phyloP scores from a whole-genome alignment of 30 jellyfish, hydroid and myxozoan species.

The Haliclystus octoradiatus region DNA sequence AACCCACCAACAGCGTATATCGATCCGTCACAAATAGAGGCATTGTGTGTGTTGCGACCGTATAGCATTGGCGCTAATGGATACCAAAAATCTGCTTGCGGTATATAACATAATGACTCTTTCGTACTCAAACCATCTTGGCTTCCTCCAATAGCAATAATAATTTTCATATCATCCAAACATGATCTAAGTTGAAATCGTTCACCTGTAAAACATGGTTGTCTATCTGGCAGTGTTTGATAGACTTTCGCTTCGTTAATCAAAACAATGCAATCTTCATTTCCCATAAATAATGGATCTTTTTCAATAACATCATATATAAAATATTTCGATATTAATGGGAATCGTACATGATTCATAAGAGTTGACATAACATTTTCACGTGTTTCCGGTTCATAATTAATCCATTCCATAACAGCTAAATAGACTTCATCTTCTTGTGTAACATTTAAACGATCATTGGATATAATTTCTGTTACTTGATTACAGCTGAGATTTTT shows the following conservation, averaged over 20 bases:
- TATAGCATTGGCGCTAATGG: conserved; percentile 82
- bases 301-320: conserved; percentile 63
- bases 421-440: conserved; percentile 64
- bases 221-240: conserved; percentile 62
- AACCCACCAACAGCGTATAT: conserved; percentile 80
- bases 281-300: conserved; percentile 33
- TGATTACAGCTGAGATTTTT: conserved; percentile 41
- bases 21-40: conserved; percentile 41
- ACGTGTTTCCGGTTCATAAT: conserved; percentile 36
- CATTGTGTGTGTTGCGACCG: too few relatives aligned
- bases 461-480: conserved; percentile 45
- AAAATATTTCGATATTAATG: conserved; percentile 57
- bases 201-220: conserved; percentile 7
- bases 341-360: conserved; percentile 54
- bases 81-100: conserved; percentile 87
- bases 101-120: conserved; percentile 86
- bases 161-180: conserved; percentile 29
- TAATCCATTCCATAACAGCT: conserved; percentile 78
- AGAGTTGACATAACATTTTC: conserved; percentile 15
- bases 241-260: conserved; percentile 42
- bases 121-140: conserved; percentile 86
- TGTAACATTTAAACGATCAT: conserved; percentile 51
- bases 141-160: conserved; percentile 79
- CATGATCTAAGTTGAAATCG: conserved; percentile 31
- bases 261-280: conserved; percentile 28